Evolutionary conservation across 2,888 invertebrate species (phyloP), one percentile per base, ranked within the genome.

Genomic region (Junonia oenone): DNA sequence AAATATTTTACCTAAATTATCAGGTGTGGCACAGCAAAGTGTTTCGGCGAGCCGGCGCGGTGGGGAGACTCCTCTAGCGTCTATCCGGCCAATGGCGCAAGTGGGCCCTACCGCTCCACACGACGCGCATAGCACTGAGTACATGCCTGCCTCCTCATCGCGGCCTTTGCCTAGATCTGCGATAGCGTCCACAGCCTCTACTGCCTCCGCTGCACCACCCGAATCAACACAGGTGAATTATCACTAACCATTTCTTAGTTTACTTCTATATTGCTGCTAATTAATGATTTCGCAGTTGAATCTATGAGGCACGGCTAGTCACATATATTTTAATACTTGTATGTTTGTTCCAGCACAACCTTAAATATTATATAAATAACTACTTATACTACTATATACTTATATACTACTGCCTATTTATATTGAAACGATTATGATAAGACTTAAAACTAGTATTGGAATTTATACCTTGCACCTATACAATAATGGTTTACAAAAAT

Each of bases 81-180:
- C 98, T 68, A 98, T 98, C 69, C 92, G 98, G 31, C 98, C 98
- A 0, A 97, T 98, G 64, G 95, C 94, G 17, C 95, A 95, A 47
- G 95, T 97, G 52, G 90, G 96, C 45, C 96, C 96, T n/a, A 95
- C 95, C 40, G 94, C 94, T 50, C 93, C 94, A 55, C 91, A 76
- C 73, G 91, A 82, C 68, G 91, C 84, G 19, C 90, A 90, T 72
- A 81, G 84, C 54, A 95, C 95, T 0, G 96, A 96, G 81, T 96
- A 96, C 78, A 96, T 96, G 91, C 96, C 96, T 0, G 95, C 96
- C 0, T 96, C 96, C 1, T 96, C 96, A 22, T 95, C 96, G 54
- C 66, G 93, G 72, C 72, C 92, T 75, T 72, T 84, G 56, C 90
- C 91, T 0, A 86, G 91, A 48, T 94, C 95, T 50, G 86, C 92